phyloP scores from a whole-genome alignment of 1,140 invertebrate species.

The Condylostylus longicornis region DNA sequence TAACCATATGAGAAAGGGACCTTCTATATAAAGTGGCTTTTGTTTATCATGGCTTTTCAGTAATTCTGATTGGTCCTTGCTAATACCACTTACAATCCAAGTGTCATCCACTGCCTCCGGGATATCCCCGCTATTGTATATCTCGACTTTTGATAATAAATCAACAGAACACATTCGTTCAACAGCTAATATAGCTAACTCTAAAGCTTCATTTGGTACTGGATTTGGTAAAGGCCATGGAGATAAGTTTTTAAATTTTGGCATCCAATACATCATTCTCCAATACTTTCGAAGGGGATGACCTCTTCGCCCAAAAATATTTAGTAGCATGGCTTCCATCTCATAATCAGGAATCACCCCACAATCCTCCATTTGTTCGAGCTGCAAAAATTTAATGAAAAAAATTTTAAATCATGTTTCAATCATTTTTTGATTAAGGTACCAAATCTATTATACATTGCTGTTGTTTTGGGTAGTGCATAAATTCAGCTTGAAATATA shows the following conservation, averaged over 20 bases:
- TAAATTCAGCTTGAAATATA: conserved; percentile 68
- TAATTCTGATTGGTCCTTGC: conserved; percentile 57
- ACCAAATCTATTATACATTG: conserved; percentile 77
- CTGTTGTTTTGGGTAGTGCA: conserved; percentile 91
- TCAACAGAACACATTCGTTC: conserved; percentile 78
- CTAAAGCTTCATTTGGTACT: conserved; percentile 53
- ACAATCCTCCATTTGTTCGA: conserved; percentile 27
- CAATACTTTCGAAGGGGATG: conserved; percentile 69
- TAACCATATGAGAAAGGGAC: conserved; percentile 71
- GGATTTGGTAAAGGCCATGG: conserved; percentile 74
- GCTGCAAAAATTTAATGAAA: no score
- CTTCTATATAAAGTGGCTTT: conserved; percentile 71
- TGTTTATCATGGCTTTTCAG: conserved; percentile 51
- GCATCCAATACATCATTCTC: conserved; percentile 97
- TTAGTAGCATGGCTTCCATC: conserved; percentile 63
- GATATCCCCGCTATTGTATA: conserved; percentile 55
- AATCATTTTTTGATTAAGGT: conserved; percentile 77
- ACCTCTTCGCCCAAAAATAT: conserved; percentile 67
- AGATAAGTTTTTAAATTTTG: conserved; percentile 83
- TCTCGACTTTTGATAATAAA: conserved; percentile 48
- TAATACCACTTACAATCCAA: conserved; percentile 87
- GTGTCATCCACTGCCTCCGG: conserved; percentile 72
- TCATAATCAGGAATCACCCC: conserved; percentile 84
- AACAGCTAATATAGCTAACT: conserved; percentile 76
- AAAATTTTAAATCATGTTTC: conserved; percentile 31